phyloP scores from a whole-genome alignment of 2,888 invertebrate species.

The Agrilus mali region DNA sequence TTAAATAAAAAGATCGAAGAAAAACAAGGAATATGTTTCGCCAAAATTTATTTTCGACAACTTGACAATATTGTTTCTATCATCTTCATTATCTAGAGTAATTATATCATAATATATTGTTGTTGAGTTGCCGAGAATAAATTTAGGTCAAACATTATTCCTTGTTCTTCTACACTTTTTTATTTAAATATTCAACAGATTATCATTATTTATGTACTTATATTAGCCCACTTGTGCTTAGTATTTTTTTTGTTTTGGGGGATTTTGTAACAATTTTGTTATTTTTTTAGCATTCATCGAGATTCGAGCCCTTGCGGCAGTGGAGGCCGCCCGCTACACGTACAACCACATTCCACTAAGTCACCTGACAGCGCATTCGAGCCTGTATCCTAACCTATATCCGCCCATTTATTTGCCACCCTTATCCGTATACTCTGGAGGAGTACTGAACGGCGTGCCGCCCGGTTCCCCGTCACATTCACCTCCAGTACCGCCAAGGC shows the following conservation, averaged over 20 bases:
- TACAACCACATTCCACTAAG: slow-evolving; percentile 21
- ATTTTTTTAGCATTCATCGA: slow-evolving; percentile 25
- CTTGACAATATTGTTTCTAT: too few species aligned
- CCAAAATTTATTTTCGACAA: too few species aligned
- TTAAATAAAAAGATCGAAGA: too few species aligned
- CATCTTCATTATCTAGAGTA: too few species aligned
- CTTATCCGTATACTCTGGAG: slow-evolving; percentile 21
- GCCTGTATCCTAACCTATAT: slow-evolving; percentile 18
- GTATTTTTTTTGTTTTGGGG: not conserved
- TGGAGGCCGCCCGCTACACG: slow-evolving; percentile 25
- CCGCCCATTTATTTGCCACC: slow-evolving; percentile 26
- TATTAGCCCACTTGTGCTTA: too few species aligned
- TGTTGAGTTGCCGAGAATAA: too few species aligned
- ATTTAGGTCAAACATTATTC: too few species aligned
- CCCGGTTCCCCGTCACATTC: slow-evolving; percentile 18
- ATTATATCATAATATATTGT: too few species aligned
- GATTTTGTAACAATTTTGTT: not conserved
- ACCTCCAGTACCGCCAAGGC: slow-evolving; percentile 15
- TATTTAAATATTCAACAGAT: too few species aligned
- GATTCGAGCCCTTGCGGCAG: slow-evolving; percentile 24
- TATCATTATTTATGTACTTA: too few species aligned
- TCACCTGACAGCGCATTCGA: slow-evolving; percentile 10
- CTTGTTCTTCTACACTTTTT: too few species aligned
- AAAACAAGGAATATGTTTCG: too few species aligned
- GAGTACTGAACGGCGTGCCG: slow-evolving; percentile 18